phyloP scores from a whole-genome alignment of 2,113 vertebrate species.

The Corvus moneduloides region DNA sequence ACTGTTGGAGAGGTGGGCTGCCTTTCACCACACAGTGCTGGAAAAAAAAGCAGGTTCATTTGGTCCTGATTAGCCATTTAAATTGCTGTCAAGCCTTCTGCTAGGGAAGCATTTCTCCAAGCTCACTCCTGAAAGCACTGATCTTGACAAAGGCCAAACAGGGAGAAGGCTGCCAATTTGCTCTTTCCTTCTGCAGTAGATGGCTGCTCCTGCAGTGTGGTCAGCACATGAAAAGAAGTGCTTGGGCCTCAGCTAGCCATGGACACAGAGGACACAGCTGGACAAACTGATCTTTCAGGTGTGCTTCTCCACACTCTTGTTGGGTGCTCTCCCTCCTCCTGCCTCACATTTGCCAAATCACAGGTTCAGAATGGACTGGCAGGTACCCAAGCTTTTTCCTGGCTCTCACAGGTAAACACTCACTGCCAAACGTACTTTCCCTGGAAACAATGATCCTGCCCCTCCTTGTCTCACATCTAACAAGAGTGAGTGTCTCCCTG shows the following conservation, averaged over 20 bases:
- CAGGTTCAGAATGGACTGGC: not conserved
- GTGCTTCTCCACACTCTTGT: not conserved
- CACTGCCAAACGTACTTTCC: not conserved
- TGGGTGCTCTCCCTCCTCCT: not conserved
- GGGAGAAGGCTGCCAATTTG: not conserved
- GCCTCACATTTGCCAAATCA: not conserved
- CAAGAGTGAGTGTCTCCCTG: not conserved
- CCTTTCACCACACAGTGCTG: not conserved
- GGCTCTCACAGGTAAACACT: not conserved
- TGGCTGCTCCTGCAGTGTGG: not conserved
- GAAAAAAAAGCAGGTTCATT: not conserved
- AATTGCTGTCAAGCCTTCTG: not conserved
- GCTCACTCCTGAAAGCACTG: not conserved
- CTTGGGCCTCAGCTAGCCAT: not conserved
- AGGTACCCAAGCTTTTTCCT: not conserved
- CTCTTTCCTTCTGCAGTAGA: not conserved
- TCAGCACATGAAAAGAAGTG: accelerated
- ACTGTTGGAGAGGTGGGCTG: not conserved
- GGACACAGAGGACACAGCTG: not conserved
- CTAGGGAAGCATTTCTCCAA: not conserved
- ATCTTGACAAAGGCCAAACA: not conserved
- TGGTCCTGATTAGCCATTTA: not conserved
- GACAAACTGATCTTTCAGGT: not conserved
- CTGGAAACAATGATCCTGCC: not conserved
- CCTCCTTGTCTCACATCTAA: not conserved